Percentiles rank a stretch among this genome's conserved stretches.
Evolutionary conservation across 2,888 invertebrate species (phyloP).

Genomic region (Nemotelus nigrinus): DNA sequence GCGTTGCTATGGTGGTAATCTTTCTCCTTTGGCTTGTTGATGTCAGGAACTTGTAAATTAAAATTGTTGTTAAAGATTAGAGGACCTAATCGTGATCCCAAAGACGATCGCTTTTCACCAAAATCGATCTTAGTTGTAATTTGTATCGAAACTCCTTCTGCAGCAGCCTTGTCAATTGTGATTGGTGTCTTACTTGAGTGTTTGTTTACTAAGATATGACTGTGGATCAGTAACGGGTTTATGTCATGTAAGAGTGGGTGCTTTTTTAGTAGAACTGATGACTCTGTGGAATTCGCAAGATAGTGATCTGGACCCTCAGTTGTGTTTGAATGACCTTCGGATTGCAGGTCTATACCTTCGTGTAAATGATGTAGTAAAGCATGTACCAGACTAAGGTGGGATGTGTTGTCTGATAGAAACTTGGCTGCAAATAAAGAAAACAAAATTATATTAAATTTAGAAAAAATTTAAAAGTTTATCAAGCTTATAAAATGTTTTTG

Average conservation of each 20-base stretch:
- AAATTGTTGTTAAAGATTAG: conserved; percentile 23
- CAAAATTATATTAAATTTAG: background rate
- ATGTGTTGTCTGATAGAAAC: background rate
- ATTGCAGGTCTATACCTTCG: background rate
- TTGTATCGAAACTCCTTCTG: conserved; percentile 15
- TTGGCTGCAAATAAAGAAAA: background rate
- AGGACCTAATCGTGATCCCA: background rate
- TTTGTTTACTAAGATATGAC: background rate
- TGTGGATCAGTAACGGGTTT: background rate
- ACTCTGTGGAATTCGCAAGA: background rate
- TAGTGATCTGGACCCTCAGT: conserved; percentile 15
- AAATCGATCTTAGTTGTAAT: conserved; percentile 24
- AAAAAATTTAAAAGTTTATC: too few relatives aligned
- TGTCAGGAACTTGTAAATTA: background rate
- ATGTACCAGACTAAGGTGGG: background rate
- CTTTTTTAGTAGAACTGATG: background rate
- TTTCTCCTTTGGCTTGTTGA: background rate
- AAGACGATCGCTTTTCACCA: background rate
- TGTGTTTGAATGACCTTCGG: background rate
- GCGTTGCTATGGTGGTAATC: background rate
- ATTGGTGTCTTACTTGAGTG: background rate
- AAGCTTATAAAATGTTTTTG: too few relatives aligned
- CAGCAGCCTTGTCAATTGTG: background rate
- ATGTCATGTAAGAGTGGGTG: background rate
- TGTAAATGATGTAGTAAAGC: background rate